Base-by-base conservation (phyloP, 2,797 vertebrate genomes). In the Falco cherrug region DNA sequence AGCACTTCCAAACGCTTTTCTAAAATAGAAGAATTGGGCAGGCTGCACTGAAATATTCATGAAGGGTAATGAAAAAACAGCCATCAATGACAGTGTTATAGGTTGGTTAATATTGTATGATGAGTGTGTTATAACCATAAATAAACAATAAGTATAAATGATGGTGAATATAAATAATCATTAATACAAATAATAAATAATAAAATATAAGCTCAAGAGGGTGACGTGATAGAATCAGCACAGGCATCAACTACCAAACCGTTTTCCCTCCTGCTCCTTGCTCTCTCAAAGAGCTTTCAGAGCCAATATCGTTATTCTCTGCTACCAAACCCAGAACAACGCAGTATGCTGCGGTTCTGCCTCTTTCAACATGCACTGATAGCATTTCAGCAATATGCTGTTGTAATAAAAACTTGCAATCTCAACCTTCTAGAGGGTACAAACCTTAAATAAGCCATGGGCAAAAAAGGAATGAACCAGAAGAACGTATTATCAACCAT, bases 61-160 rank as follows among this genome's bases (percentile, higher is more conserved):
- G 95, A 97, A 89, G 92, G 60, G 81, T 83, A 97, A 97, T 97
- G 97, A 96, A 96, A 97, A 97, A 79, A 78, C 59, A 57, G 73
- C 92, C 83, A 26, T 86, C 93, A 95, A 73, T 73, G 65, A 43
- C 26, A 69, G 68, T 87, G 83, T 87, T 95, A 96, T 57, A 92
- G 75, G 67, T 65, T 97, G 91, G 93, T 98, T 97, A 98, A 97
- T 98, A 98, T 97, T 97, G 87, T 80, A 98, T 97, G 97, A 94
- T 70, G 73, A 98, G 77, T 94, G 80, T 95, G 95, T 88, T 98
- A 97, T 96, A 97, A 96, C 92, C 95, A 98, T 97, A 97, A 98
- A 98, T 97, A 97, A 98, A 97, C 97, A 96, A 97, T 94, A 98
- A 96, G 77, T 80, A 91, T 86, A 96, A 97, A 97, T 96, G 93